Base-by-base conservation (phyloP, 1,140 invertebrate genomes). In the Hyposmocoma kahamanoa region DNA sequence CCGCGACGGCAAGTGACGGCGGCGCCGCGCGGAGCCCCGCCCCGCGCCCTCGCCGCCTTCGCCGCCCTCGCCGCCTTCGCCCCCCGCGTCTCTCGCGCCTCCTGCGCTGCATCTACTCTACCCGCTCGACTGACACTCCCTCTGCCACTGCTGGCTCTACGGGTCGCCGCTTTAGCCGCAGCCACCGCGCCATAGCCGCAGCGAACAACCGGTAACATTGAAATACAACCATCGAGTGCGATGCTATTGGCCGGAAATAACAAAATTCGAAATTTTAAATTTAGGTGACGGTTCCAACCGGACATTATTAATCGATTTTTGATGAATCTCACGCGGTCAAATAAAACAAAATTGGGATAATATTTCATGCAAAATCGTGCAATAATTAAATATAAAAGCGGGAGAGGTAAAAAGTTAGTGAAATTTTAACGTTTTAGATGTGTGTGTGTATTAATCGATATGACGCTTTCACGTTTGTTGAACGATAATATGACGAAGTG, bases 1-100 rank as follows among this genome's bases (percentile, higher is more conserved):
- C 38, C 87, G 88, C 67, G 88, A 89, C 70, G 87, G 86, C 78
- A 90, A 90, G 88, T 90, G 89, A 90, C 89, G 85, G 85, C 89
- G 89, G 89, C 87, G 78, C 64, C 81, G 74, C 71, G 77, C 78
- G 73, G 74, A 58, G 65, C 64, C 67, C 56, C 52, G 48, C 52
- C 68, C 67, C 68, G 72, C 75, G 60, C 56, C 50, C 56, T 50
- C 59, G 38, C 49, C 47, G 53, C 55, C 55, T 44, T 49, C 15
- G 32, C 55, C 42, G 50, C 61, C 26, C 47, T 47, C 54, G 39
- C 32, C 50, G 50, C 21, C 44, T 59, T n/a, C 50, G 51, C 32
- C 54, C 38, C 11, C 55, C 51, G 21, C 47, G 32, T 28, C 30
- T 21, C 24, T 22, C 45, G 36, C 39, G 28, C 18, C 41, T n/a